Percentiles rank a stretch among this genome's conserved stretches.
phyloP scores from a whole-genome alignment of 2,888 invertebrate species.

The Tenthredo mesomela region DNA sequence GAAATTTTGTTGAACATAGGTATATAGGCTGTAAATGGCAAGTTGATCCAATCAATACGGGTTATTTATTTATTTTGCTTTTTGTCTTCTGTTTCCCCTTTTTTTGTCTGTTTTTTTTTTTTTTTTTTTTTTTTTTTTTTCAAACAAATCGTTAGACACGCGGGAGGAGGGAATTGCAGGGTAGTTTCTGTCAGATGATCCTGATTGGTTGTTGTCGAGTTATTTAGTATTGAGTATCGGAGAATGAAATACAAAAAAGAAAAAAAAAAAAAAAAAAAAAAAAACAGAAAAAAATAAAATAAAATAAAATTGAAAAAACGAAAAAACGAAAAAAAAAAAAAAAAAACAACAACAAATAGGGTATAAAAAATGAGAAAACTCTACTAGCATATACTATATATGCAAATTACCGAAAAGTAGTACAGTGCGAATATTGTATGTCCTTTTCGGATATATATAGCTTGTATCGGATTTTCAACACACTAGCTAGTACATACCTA shows the following conservation, averaged over 20 bases:
- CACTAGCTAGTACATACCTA: neutral
- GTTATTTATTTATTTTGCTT: neutral
- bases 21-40: neutral
- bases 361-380: slow-evolving; percentile 5
- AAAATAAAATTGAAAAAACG: neutral
- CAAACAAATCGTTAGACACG: slow-evolving; percentile 48
- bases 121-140: neutral
- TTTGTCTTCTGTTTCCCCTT: neutral
- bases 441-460: neutral
- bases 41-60: slow-evolving; percentile 11
- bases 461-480: slow-evolving; percentile 16
- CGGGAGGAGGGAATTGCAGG: slow-evolving; percentile 60
- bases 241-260: neutral
- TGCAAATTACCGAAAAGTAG: slow-evolving; percentile 8
- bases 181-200: slow-evolving; percentile 75
- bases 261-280: neutral
- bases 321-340: no score
- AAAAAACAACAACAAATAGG: neutral
- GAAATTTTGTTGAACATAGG: neutral
- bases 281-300: neutral
- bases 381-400: slow-evolving; percentile 4
- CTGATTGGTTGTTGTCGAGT: slow-evolving; percentile 77
- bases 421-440: neutral
- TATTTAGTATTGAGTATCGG: slow-evolving; percentile 68
- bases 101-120: neutral